Conservation (phyloP, 2,888 invertebrate genomes). For the Spialia ferax region DNA sequence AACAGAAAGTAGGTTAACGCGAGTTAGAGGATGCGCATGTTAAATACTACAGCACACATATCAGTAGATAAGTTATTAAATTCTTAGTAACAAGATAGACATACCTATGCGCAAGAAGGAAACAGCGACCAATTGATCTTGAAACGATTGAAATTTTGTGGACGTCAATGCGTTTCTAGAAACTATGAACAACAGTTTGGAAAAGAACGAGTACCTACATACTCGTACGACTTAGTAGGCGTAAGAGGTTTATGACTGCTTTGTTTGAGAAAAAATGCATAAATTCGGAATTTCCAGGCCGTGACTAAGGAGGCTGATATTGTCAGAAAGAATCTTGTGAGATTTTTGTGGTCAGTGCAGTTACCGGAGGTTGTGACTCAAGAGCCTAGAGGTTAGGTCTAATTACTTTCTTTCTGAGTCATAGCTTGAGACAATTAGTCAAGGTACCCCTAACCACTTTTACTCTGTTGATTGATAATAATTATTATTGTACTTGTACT, state of each 20-base stretch:
- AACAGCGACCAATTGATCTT: neutral
- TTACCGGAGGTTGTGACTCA: constrained; percentile 32
- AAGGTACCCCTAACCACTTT: neutral
- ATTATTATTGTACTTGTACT: no score
- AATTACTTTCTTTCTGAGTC: constrained; percentile 39
- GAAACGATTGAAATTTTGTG: constrained; percentile 7
- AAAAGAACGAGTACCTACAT: no score
- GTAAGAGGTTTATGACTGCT: neutral
- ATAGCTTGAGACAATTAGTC: neutral
- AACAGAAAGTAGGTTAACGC: no score
- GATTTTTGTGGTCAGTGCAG: constrained; percentile 24
- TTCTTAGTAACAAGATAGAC: neutral
- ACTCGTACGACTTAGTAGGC: constrained; percentile 7
- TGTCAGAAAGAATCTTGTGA: constrained; percentile 23
- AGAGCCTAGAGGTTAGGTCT: constrained; percentile 3
- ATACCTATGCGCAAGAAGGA: neutral
- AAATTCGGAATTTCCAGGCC: constrained; percentile 30
- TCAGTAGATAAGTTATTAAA: no score
- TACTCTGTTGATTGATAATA: no score
- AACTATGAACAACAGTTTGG: constrained; percentile 2
- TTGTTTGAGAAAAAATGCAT: constrained; percentile 23
- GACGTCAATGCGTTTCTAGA: neutral
- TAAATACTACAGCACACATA: no score
- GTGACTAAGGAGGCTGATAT: constrained; percentile 34
- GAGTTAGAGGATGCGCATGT: no score